Evolutionary conservation across 2,797 vertebrate species (phyloP), one percentile per base, ranked within the genome.

Genomic region (Ceryle rudis): DNA sequence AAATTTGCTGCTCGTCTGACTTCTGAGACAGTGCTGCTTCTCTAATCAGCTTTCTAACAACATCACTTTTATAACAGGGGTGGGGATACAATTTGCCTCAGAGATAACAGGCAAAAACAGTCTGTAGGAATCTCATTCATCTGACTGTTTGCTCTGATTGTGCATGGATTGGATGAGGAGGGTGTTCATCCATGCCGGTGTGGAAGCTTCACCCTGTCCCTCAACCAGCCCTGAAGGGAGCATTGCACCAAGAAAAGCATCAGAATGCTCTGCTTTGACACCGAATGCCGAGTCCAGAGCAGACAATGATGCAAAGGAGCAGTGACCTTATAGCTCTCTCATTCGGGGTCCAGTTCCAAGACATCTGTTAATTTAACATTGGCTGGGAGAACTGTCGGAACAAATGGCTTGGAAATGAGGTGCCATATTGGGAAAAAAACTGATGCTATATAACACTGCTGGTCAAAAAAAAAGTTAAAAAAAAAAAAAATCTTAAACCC

Each of bases 351-450:
- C 69, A 16, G 37, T 94, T 95, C 84, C 88, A 80, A 90, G 94
- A 70, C 75, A 77, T 94, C 89, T 93, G 85, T 91, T 94, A 74
- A 84, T 94, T 94, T 93, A 91, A 64, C 39, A 10, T 25, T 67
- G 83, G 26, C 93, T 84, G 84, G 67, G 69, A 92, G 78, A 95
- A 29, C 22, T 60, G 77, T 72, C 1, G 0, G 58, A 95, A 57
- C 69, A 90, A 96, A 90, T 60, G 85, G 81, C 84, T 91, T 88
- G 86, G 86, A 94, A 93, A 89, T 0, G 5, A 77, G n/a, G 70
- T 82, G 73, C 65, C 31, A 9, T 31, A 55, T 65, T 33, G 64
- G 72, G 29, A 52, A 93, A 90, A 83, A 91, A 79, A 4, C 29
- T 61, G 78, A 84, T 92, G 70, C 86, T 60, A 1, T 92, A 3